phyloP scores from a whole-genome alignment of 1,140 invertebrate genomes.

The Musca vetustissima region DNA sequence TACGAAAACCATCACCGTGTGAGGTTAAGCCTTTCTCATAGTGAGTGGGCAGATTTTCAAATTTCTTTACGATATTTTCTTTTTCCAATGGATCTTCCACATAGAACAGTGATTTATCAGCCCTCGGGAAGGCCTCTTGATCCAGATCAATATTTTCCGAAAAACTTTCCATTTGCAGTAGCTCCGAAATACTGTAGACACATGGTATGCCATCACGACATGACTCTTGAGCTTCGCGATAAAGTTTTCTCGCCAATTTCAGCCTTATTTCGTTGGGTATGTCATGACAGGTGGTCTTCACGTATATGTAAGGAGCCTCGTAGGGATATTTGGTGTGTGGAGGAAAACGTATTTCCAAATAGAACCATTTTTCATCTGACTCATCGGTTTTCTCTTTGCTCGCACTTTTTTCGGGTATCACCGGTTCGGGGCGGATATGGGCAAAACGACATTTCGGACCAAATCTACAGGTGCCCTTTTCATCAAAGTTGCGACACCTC shows the following conservation, averaged over 20 bases:
- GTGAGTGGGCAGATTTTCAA: conserved; percentile 58
- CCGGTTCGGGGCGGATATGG: conserved; percentile 61
- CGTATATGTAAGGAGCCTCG: conserved; percentile 68
- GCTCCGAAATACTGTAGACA: conserved; percentile 69
- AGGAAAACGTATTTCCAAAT: conserved; percentile 74
- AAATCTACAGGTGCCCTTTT: conserved; percentile 67
- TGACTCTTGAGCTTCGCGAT: conserved; percentile 64
- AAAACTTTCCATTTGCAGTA: conserved; percentile 69
- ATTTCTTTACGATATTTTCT: background rate
- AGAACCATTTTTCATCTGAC: conserved; percentile 54
- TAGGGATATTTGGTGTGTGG: conserved; percentile 70
- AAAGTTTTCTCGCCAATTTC: conserved; percentile 64
- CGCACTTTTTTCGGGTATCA: conserved; percentile 38
- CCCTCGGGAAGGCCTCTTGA: conserved; percentile 61
- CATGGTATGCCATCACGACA: conserved; percentile 68
- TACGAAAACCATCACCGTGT: conserved; percentile 46
- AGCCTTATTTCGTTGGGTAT: conserved; percentile 66
- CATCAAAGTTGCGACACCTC: conserved; percentile 68
- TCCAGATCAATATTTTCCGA: conserved; percentile 61
- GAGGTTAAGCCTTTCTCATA: conserved; percentile 61
- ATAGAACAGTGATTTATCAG: conserved; percentile 47
- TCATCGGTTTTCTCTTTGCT: conserved; percentile 28
- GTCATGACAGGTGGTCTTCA: conserved; percentile 62
- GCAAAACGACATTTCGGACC: conserved; percentile 71
- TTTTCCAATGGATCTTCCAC: conserved; percentile 31